A percentile compares a stretch with the other conserved stretches of the same genome.
phyloP scores from a whole-genome alignment of 2,113 vertebrate species.

The Merops nubicus region DNA sequence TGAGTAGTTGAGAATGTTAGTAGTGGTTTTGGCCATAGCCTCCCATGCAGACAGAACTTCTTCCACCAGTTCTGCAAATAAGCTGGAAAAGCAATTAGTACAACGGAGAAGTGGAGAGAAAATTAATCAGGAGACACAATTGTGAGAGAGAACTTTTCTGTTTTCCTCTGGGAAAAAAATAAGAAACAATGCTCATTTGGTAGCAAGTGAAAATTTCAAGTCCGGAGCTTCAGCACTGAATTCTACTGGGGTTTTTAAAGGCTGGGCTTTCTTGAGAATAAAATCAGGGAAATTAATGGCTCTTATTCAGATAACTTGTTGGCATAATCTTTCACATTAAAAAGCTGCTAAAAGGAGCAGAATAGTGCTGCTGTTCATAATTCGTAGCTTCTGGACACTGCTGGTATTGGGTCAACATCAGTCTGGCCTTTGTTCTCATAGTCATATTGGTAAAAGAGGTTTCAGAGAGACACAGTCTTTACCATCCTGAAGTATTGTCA shows the following conservation, averaged over 20 bases:
- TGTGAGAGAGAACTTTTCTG: background rate
- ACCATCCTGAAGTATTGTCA: background rate
- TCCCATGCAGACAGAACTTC: background rate
- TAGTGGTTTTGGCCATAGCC: background rate
- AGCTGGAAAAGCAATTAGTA: background rate
- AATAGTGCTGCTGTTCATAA: background rate
- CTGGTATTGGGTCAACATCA: background rate
- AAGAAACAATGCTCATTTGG: background rate
- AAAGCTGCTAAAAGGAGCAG: background rate
- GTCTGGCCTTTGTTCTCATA: background rate
- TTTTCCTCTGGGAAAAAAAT: background rate
- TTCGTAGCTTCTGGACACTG: background rate
- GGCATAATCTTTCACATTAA: background rate
- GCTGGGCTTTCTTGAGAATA: background rate
- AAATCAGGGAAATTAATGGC: background rate
- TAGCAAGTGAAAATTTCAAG: background rate
- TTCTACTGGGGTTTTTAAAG: background rate
- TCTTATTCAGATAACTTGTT: background rate
- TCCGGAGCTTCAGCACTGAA: background rate
- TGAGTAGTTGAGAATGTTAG: background rate
- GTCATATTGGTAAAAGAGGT: background rate
- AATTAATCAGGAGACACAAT: background rate
- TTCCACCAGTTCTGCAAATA: background rate
- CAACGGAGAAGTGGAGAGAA: background rate
- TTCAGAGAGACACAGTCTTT: background rate